phyloP scores from a whole-genome alignment of 2,113 vertebrate genomes.

The Rhabdomys dilectus region DNA sequence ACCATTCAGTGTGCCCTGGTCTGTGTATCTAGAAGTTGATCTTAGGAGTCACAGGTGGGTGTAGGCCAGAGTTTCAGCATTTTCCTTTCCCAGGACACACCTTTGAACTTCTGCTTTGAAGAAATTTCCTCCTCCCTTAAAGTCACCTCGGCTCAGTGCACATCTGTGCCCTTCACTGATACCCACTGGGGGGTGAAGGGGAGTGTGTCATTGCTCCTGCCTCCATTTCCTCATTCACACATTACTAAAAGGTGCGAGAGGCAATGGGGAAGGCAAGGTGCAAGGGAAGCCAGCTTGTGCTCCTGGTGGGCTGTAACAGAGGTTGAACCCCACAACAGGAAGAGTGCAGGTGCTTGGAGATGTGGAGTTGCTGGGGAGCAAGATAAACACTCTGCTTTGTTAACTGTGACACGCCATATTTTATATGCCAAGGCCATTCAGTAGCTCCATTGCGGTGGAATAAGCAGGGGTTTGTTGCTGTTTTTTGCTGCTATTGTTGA shows the following conservation, averaged over 20 bases:
- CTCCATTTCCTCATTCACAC: neutral
- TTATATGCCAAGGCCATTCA: neutral
- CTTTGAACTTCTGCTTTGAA: slow-evolving; percentile 61
- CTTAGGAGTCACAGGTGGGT: slow-evolving; percentile 38
- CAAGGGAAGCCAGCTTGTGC: neutral
- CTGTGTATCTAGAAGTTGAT: slow-evolving; percentile 18
- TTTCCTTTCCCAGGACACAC: slow-evolving; percentile 14
- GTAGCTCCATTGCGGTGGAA: slow-evolving; percentile 17
- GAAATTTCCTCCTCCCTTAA: neutral
- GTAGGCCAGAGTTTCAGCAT: neutral
- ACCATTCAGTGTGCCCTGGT: neutral
- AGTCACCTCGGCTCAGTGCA: neutral
- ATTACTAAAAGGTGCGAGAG: neutral
- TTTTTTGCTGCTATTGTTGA: neutral
- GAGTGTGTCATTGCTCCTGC: neutral
- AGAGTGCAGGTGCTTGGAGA: neutral
- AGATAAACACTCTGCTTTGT: neutral
- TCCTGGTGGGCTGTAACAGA: neutral
- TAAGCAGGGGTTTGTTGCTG: neutral
- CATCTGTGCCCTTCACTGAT: neutral
- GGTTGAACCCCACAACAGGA: neutral
- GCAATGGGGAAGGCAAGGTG: neutral
- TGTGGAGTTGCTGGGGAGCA: neutral
- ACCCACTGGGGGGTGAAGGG: accelerated
- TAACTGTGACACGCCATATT: neutral